Percentiles rank a stretch among this genome's conserved stretches.
Conservation (phyloP, 2,113 vertebrate species). For the Chrysemys picta region DNA sequence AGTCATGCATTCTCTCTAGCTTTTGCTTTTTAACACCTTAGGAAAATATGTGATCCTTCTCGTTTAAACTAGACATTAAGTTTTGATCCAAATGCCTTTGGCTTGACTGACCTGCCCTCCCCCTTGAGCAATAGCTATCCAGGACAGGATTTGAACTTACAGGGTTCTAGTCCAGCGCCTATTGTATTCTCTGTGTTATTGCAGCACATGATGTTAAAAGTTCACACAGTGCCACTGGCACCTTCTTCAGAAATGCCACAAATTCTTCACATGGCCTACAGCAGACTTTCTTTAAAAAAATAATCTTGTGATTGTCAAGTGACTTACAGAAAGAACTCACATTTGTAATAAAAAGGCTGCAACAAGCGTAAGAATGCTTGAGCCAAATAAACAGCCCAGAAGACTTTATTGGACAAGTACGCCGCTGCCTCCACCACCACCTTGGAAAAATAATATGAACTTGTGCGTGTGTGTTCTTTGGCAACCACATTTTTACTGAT, state of each 20-base stretch:
- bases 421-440: slow-evolving; percentile 24
- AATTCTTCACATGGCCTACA: background rate
- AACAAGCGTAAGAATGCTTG: background rate
- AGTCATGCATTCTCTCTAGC: background rate
- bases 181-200: background rate
- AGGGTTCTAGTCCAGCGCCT: background rate
- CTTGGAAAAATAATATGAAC: slow-evolving; percentile 50
- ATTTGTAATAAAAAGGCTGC: background rate
- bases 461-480: slow-evolving; percentile 21
- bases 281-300: fast-evolving
- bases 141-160: background rate
- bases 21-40: slow-evolving; percentile 16
- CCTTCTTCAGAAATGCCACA: background rate
- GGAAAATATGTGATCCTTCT: slow-evolving; percentile 5
- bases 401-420: background rate
- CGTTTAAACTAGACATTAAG: slow-evolving; percentile 1
- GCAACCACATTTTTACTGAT: slow-evolving; percentile 40
- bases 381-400: background rate
- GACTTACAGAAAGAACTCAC: background rate
- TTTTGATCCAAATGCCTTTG: background rate
- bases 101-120: background rate
- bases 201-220: background rate
- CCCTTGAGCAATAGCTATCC: background rate
- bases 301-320: slow-evolving; percentile 37
- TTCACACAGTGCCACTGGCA: background rate